Conservation (phyloP, 2,797 vertebrate species). For the Xenops minutus region DNA sequence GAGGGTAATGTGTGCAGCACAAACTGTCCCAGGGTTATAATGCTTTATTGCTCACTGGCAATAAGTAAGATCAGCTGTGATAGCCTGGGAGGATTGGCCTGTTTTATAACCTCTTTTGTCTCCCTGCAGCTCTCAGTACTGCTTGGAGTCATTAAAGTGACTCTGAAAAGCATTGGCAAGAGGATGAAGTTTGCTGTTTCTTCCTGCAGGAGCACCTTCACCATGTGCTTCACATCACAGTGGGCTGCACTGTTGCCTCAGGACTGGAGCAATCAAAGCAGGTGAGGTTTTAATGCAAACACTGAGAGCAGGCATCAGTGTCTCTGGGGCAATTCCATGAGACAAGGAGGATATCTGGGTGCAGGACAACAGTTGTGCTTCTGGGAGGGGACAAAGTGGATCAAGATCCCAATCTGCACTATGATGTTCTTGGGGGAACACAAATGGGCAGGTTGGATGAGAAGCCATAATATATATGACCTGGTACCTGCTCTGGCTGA, state of each 20-base stretch:
- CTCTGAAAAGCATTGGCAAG: background rate
- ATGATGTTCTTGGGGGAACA: background rate
- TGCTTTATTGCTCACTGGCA: background rate
- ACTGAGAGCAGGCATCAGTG: background rate
- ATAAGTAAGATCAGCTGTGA: background rate
- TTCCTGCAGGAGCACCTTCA: background rate
- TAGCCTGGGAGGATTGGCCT: background rate
- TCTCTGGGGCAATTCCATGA: background rate
- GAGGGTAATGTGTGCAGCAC: background rate
- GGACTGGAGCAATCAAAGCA: background rate
- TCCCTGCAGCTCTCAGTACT: background rate
- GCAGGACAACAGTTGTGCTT: background rate
- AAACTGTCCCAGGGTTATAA: conserved; percentile 3
- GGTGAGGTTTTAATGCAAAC: background rate
- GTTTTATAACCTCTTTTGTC: background rate
- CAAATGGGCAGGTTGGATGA: rapidly evolving
- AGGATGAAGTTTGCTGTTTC: background rate
- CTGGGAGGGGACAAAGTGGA: background rate
- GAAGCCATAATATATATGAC: background rate
- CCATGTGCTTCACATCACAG: background rate
- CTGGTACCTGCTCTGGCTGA: background rate
- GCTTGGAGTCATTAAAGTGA: background rate
- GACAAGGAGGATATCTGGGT: background rate
- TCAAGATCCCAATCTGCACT: background rate
- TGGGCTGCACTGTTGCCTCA: background rate